phyloP scores from a whole-genome alignment of 2,888 invertebrate species.

The Tuta absoluta region DNA sequence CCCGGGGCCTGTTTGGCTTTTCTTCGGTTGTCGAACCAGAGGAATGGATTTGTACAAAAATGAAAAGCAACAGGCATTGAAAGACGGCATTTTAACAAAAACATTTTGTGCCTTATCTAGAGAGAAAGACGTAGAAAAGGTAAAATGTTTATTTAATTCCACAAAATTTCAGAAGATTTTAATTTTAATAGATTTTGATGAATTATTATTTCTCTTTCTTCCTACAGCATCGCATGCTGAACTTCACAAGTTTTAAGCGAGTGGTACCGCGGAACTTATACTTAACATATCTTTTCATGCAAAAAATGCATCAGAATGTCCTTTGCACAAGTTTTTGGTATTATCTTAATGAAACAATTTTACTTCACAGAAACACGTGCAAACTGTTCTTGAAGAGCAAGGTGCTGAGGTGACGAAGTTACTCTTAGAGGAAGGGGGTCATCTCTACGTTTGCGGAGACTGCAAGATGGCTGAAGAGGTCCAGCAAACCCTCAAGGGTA shows the following conservation, averaged over 20 bases:
- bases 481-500: conserved; percentile 91
- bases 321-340: no score
- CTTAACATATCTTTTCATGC: no score
- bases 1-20: conserved; percentile 85
- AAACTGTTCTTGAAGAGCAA: conserved; percentile 90
- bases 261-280: no score
- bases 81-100: conserved; percentile 85
- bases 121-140: conserved; percentile 87
- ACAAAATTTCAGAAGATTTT: no score
- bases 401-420: conserved; percentile 87
- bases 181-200: no score
- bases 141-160: conserved; percentile 48
- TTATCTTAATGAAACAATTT: neutral
- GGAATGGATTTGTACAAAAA: conserved; percentile 90
- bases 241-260: no score
- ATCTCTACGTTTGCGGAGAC: conserved; percentile 98
- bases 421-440: conserved; percentile 89
- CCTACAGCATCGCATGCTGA: no score
- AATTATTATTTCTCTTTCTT: no score
- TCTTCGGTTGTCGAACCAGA: conserved; percentile 92
- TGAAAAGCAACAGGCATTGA: conserved; percentile 87
- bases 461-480: conserved; percentile 99
- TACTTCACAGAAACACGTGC: conserved; percentile 95
- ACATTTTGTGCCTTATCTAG: conserved; percentile 91
- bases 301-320: no score